Conservation (phyloP, 2,113 vertebrate species). For the Ciconia stormi region DNA sequence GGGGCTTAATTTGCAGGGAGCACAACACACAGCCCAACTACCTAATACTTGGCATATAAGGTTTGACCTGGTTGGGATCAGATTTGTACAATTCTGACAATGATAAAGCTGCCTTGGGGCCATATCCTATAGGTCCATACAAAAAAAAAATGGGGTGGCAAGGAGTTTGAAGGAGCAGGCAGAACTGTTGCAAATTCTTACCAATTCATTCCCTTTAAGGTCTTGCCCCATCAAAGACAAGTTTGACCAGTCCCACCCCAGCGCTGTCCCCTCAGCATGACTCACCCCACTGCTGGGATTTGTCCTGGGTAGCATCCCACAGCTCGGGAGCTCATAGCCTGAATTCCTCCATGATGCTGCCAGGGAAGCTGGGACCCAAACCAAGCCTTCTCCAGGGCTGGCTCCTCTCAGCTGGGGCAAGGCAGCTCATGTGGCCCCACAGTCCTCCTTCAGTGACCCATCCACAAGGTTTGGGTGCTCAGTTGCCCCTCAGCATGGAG, state of each 20-base stretch:
- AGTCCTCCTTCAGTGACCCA: not conserved
- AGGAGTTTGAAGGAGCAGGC: not conserved
- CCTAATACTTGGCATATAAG: not conserved
- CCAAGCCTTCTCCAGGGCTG: not conserved
- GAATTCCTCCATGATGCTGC: not conserved
- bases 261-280: fast-evolving
- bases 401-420: not conserved
- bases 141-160: fast-evolving
- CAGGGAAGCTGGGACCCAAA: not conserved
- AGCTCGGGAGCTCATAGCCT: not conserved
- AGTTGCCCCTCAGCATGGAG: fast-evolving
- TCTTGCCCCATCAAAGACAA: not conserved
- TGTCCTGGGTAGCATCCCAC: fast-evolving
- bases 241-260: not conserved
- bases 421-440: not conserved
- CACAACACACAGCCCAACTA: not conserved
- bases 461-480: fast-evolving
- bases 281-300: not conserved
- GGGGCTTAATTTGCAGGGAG: not conserved
- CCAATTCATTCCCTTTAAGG: not conserved
- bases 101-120: not conserved
- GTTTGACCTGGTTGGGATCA: not conserved
- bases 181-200: not conserved
- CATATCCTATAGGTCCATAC: fast-evolving
- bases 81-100: not conserved